Conservation (phyloP, 2,888 invertebrate genomes). For the Lissonota sp. region DNA sequence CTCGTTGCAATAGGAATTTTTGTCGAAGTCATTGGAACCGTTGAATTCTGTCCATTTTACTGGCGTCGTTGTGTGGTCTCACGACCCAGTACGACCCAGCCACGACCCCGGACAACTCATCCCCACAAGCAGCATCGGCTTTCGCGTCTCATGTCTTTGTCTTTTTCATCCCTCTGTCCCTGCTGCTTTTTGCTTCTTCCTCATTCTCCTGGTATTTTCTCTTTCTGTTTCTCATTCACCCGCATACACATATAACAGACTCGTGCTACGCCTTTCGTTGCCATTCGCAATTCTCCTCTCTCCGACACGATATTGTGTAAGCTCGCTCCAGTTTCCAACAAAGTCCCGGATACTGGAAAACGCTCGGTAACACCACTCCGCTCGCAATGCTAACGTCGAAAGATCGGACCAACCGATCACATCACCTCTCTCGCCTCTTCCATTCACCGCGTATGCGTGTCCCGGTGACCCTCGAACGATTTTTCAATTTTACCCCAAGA, state of each 20-base stretch:
- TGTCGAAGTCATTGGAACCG: constrained; percentile 40
- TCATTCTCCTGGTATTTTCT: constrained; percentile 16
- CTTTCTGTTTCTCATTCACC: background rate
- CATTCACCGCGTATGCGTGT: background rate
- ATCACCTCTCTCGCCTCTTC: background rate
- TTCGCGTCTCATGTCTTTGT: constrained; percentile 23
- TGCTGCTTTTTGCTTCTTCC: constrained; percentile 17
- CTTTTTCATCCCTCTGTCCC: constrained; percentile 33
- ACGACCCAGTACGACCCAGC: constrained; percentile 42
- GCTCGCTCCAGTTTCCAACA: constrained; percentile 61
- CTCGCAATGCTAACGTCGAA: constrained; percentile 23
- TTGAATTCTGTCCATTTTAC: constrained; percentile 36
- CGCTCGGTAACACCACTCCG: constrained; percentile 37
- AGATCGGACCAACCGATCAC: constrained; percentile 36
- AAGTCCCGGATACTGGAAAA: constrained; percentile 60
- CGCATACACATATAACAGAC: too few species aligned
- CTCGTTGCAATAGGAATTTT: constrained; percentile 1
- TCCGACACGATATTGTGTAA: constrained; percentile 48
- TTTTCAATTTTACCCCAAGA: too few species aligned
- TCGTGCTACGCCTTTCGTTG: constrained; percentile 7
- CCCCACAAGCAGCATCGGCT: constrained; percentile 33
- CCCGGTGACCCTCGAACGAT: background rate
- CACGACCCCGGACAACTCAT: constrained; percentile 31
- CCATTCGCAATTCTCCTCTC: constrained; percentile 21
- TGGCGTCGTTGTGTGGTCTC: constrained; percentile 28